These are phyloP conservation scores for Nematostella vectensis DNA, from an alignment of 92 coral and sea anemone genomes.

Conservation along the genomic window DNA sequence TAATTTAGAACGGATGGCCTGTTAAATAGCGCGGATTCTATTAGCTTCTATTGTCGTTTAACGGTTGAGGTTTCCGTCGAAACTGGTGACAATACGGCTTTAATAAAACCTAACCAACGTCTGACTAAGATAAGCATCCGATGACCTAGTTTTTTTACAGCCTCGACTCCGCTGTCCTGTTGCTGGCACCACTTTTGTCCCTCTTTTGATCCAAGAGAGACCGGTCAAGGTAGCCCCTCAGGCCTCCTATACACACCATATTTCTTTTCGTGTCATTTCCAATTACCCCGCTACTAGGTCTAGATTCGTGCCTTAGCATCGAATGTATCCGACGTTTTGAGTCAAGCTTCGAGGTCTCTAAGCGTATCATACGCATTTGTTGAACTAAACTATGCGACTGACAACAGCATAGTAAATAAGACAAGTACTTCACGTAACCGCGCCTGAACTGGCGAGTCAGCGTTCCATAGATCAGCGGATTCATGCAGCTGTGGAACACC, in stretches of 20 bases:
- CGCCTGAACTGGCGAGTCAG: constrained; percentile 68
- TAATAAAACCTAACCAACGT: too few relatives aligned
- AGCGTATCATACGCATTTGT: constrained; percentile 13
- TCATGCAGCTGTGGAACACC: constrained; percentile 82
- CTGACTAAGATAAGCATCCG: too few relatives aligned
- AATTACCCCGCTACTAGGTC: too few relatives aligned
- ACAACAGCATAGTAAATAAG: constrained; percentile 63
- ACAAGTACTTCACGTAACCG: constrained; percentile 69
- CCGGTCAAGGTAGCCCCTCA: neutral
- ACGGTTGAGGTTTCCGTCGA: too few relatives aligned
- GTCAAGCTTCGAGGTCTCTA: constrained; percentile 16
- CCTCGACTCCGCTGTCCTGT: neutral
- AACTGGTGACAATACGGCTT: too few relatives aligned
- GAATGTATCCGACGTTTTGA: constrained; percentile 10
- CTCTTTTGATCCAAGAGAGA: neutral
- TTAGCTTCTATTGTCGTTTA: too few relatives aligned
- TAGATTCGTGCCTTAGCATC: too few relatives aligned
- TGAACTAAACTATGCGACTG: constrained; percentile 9
- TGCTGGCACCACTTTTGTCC: neutral
- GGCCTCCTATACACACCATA: too few relatives aligned
- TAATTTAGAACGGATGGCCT: too few relatives aligned
- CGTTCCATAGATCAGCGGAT: constrained; percentile 82
- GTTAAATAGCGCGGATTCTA: too few relatives aligned
- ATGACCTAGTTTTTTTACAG: too few relatives aligned
- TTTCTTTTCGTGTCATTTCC: too few relatives aligned